Base-by-base conservation (phyloP, 2,888 invertebrate species). In the Chloroclysta siterata region DNA sequence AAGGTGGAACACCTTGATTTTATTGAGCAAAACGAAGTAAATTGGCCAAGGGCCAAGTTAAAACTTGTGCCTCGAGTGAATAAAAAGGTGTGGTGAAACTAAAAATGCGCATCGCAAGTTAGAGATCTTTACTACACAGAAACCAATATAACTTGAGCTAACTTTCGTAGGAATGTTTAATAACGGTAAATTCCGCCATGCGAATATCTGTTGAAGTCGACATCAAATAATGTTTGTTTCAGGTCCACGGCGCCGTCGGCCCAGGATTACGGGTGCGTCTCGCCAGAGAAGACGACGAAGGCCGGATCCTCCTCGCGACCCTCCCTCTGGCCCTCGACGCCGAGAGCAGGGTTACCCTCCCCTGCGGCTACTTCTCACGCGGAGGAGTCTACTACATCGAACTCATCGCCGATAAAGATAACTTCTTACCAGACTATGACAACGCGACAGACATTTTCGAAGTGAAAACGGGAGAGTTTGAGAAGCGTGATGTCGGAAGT, bases 331-430 rank as follows among this genome's bases (percentile, higher is more conserved):
- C 93, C 0, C 80, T 94, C 5, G 93, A 94, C 75, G 82, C 94
- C 33, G 89, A 93, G 55, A 87, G 90, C 75, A 85, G 89, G 55
- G 87, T 94, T 80, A 93, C 93, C 0, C 83, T 95, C 69, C 96
- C 96, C 2, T 97, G 97, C 78, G 96, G 96, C 2, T 95, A 95
- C 79, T 95, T 97, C 81, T 94, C 96, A 36, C 93, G 94, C 76
- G 96, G 96, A 10, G 97, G 97, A 54, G 94, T 83, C n/a, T 91
- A 93, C 76, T 92, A 91, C 63, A 71, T 92, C 53, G 92, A 93
- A 77, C 80, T 93, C 1, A 78, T 91, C 44, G 83, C 87, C 11
- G 89, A 92, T 51, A 85, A 81, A 66, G 87, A 89, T 29, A 80
- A 74, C 36, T 84, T 83, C 59, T 60, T 85, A 10, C 75, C 74